Conservation (phyloP, 2,113 vertebrate genomes). For the Mixornis gularis region DNA sequence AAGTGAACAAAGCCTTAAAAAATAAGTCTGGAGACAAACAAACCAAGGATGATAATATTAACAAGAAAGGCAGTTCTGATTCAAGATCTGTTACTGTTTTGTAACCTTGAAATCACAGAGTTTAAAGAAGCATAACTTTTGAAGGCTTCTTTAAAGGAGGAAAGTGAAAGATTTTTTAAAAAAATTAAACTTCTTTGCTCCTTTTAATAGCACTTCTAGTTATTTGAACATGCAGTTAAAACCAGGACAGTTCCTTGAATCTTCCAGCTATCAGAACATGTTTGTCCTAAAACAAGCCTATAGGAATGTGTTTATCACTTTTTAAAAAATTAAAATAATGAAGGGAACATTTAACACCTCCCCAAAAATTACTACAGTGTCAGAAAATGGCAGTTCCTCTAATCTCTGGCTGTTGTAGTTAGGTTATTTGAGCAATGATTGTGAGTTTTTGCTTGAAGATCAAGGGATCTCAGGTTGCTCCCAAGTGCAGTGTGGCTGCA, state of each 20-base stretch:
- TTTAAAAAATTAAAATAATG: not conserved
- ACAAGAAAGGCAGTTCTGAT: not conserved
- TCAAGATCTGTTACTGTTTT: not conserved
- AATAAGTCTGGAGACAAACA: not conserved
- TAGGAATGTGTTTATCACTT: not conserved
- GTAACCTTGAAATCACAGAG: not conserved
- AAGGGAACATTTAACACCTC: not conserved
- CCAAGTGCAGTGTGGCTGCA: not conserved
- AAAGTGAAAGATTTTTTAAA: not conserved
- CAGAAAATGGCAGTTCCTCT: not conserved
- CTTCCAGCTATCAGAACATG: not conserved
- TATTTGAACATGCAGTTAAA: not conserved
- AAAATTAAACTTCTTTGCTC: not conserved
- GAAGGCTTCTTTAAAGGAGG: not conserved
- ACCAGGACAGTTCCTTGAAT: not conserved
- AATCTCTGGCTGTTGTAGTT: not conserved
- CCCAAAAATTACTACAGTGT: not conserved
- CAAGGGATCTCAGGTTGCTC: not conserved
- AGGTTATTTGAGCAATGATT: not conserved
- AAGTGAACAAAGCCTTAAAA: not conserved
- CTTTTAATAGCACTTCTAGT: not conserved
- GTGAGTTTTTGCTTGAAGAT: not conserved
- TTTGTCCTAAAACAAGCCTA: not conserved
- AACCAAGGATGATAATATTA: not conserved
- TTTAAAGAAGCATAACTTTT: not conserved